phyloP scores from a whole-genome alignment of 2,797 vertebrate genomes.

The Platyrinchus mystaceus region DNA sequence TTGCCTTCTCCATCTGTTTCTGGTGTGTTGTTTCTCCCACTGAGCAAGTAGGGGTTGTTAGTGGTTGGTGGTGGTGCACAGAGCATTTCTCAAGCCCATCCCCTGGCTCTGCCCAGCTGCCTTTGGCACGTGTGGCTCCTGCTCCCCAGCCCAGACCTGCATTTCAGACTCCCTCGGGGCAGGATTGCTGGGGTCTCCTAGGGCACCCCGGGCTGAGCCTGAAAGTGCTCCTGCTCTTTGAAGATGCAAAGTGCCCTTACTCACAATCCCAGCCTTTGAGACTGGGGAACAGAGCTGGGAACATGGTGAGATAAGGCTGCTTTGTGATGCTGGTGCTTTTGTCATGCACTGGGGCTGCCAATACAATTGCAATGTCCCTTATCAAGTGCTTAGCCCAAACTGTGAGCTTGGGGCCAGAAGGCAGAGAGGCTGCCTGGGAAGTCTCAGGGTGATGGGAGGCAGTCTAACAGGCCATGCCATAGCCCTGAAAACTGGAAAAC shows the following conservation, averaged over 20 bases:
- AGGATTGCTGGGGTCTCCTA: neutral
- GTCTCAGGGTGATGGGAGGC: neutral
- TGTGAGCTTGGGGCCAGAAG: neutral
- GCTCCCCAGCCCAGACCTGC: neutral
- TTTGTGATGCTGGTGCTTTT: constrained; percentile 46
- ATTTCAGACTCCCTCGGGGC: neutral
- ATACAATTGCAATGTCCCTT: neutral
- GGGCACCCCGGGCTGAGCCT: neutral
- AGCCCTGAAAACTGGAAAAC: neutral
- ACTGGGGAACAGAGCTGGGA: neutral
- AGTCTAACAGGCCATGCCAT: neutral
- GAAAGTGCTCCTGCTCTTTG: constrained; percentile 28
- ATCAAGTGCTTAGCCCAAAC: neutral
- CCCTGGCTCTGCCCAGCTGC: neutral
- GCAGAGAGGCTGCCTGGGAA: neutral
- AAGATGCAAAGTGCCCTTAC: constrained; percentile 36
- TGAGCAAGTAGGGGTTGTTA: neutral
- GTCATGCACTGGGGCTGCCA: constrained; percentile 21
- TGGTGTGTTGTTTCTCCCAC: neutral
- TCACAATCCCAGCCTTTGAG: neutral
- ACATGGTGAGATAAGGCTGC: constrained; percentile 25
- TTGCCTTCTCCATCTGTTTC: neutral
- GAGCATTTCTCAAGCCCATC: neutral
- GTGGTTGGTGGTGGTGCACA: neutral
- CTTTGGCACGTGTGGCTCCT: neutral